These are phyloP conservation scores for Chironomus tentans DNA, from an alignment of 2,888 invertebrate genomes.

Conservation along the genomic window DNA sequence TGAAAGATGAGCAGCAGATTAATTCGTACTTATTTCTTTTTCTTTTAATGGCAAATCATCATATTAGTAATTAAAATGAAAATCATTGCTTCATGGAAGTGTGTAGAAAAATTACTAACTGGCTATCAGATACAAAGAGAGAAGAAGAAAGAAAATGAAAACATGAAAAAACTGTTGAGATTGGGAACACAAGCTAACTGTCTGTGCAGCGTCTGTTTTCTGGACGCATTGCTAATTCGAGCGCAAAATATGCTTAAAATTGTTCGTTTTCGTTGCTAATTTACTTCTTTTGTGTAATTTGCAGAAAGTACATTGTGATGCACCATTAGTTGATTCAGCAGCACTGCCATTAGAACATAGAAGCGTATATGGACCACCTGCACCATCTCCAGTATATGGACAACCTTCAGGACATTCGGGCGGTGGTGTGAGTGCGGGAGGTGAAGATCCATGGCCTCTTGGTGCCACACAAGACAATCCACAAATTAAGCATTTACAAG, in stretches of 20 bases:
- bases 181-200: conserved; percentile 11
- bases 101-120: neutral
- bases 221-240: conserved; percentile 18
- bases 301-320: conserved; percentile 68
- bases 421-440: conserved; percentile 35
- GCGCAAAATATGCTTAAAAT: neutral
- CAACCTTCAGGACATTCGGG: conserved; percentile 31
- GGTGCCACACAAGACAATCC: conserved; percentile 78
- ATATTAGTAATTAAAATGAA: too few species aligned
- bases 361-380: conserved; percentile 59
- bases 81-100: neutral
- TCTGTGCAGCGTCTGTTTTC: neutral
- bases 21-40: too few species aligned
- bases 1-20: too few species aligned
- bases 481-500: conserved; percentile 86
- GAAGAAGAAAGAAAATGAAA: neutral
- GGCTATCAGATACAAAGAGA: neutral
- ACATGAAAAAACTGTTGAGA: neutral
- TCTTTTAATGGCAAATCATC: too few species aligned
- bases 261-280: neutral
- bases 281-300: conserved; percentile 34
- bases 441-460: conserved; percentile 82
- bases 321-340: conserved; percentile 68
- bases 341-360: conserved; percentile 73
- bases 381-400: conserved; percentile 43